These are phyloP conservation scores for Psittacara wagleri DNA, from an alignment of 2,113 vertebrate genomes.

Conservation along the genomic window DNA sequence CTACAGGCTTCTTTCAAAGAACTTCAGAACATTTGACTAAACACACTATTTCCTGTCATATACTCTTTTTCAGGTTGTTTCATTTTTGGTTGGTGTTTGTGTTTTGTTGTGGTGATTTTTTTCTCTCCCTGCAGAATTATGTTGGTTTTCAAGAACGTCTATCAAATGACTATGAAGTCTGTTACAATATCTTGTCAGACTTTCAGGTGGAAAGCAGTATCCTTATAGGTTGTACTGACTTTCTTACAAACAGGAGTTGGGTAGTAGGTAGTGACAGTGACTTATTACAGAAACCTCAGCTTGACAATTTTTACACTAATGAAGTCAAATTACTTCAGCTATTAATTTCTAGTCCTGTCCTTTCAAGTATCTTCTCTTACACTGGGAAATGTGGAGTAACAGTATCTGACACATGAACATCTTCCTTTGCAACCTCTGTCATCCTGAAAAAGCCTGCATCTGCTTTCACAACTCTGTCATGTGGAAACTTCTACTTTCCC, in stretches of 20 bases:
- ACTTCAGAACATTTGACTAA: not conserved
- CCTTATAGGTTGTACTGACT: not conserved
- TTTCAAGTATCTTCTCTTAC: not conserved
- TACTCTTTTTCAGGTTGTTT: not conserved
- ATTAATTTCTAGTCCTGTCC: not conserved
- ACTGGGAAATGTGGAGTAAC: not conserved
- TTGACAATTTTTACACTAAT: not conserved
- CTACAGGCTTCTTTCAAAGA: not conserved
- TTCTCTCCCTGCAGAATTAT: not conserved
- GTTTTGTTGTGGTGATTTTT: not conserved
- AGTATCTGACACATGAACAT: not conserved
- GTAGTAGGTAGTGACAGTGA: not conserved
- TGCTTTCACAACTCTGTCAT: not conserved
- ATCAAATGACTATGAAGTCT: not conserved
- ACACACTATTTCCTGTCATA: not conserved
- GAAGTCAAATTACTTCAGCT: not conserved
- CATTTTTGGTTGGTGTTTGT: not conserved
- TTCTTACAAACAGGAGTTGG: not conserved
- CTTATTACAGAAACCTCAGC: not conserved
- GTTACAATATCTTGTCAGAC: not conserved
- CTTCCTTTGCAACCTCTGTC: not conserved
- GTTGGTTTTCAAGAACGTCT: not conserved
- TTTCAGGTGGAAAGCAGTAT: not conserved
- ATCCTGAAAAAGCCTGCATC: not conserved
- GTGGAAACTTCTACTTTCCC: not conserved